Percentiles rank a stretch among this genome's conserved stretches.
phyloP scores from a whole-genome alignment of 2,797 vertebrate species.

The Hippopotamyrus pictus region DNA sequence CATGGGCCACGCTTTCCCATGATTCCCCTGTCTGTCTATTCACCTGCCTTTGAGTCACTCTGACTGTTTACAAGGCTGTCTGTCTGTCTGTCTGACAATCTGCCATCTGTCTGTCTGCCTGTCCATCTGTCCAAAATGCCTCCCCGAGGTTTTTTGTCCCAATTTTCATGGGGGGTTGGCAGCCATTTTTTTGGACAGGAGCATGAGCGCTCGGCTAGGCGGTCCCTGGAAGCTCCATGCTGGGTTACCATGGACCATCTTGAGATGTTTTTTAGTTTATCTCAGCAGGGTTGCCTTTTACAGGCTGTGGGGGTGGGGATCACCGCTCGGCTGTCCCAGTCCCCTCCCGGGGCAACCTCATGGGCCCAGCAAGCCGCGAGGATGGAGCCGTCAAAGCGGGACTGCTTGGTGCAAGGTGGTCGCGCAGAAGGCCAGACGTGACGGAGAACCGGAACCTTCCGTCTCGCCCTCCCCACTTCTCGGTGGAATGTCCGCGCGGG shows the following conservation, averaged over 20 bases:
- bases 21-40: not conserved
- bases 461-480: not conserved
- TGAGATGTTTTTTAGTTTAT: constrained; percentile 49
- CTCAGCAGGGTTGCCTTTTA: constrained; percentile 14
- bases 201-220: not conserved
- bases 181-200: constrained; percentile 17
- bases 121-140: not conserved
- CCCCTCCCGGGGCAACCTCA: not conserved
- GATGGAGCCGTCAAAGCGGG: not conserved
- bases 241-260: constrained; percentile 54
- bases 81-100: not conserved
- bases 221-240: constrained; percentile 1
- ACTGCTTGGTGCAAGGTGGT: not conserved
- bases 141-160: not conserved
- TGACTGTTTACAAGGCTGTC: not conserved
- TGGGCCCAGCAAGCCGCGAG: not conserved
- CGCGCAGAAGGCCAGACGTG: not conserved
- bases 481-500: not conserved
- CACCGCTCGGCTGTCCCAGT: not conserved
- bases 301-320: not conserved
- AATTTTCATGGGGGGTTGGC: not conserved
- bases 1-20: not conserved
- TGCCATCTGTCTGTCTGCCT: not conserved
- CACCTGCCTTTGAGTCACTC: not conserved
- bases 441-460: not conserved